Evolutionary conservation across 2,797 vertebrate genomes (phyloP), one percentile per base, ranked within the genome.

Genomic region (Lepus townsendii): DNA sequence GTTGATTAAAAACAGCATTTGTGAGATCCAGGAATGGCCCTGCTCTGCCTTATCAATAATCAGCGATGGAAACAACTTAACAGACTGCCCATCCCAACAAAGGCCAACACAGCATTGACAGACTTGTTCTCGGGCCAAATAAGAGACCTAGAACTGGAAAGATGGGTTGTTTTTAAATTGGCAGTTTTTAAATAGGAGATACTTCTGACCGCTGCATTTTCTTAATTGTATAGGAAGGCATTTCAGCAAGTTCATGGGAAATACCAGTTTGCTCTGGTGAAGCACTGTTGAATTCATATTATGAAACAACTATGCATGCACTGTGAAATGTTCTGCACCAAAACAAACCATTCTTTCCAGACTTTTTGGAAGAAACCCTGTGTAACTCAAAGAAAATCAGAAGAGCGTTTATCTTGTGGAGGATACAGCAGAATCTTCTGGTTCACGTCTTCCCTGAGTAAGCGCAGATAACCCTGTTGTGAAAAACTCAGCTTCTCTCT

Each of bases 181-280:
- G 63, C 78, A n/a, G 32, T 32, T 32, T 32, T 32, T 32, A 32
- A 32, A 10, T 22, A 26, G 10, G 19, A 90, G 71, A 73, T 62
- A 73, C 86, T 91, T 95, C 8, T 54, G 83, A 95, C 79, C 47
- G 91, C 13, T 79, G 11, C 0, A 50, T 60, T 97, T 92, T 77
- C 84, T 96, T 91, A 85, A 94, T 72, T 94, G 63, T 90, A 62
- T 35, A 22, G 1, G 54, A 20, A 20, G 54, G 54, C 54, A 57
- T 57, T 57, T 57, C 54, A 16, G 54, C 16, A 57, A 57, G 19
- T 57, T 57, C 54, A 57, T 57, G 54, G 54, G 19, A 57, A 57
- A 57, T 57, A 20, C 54, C 4, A 16, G 54, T 17, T 47, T 47
- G 42, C 42, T 47, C 8, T 47, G 6, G 19, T 57, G 7, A 5